A percentile compares a stretch with the other conserved stretches of the same genome.
phyloP scores from a whole-genome alignment of 37 sponge, comb jelly and placozoan species.

The Agelas oroides region DNA sequence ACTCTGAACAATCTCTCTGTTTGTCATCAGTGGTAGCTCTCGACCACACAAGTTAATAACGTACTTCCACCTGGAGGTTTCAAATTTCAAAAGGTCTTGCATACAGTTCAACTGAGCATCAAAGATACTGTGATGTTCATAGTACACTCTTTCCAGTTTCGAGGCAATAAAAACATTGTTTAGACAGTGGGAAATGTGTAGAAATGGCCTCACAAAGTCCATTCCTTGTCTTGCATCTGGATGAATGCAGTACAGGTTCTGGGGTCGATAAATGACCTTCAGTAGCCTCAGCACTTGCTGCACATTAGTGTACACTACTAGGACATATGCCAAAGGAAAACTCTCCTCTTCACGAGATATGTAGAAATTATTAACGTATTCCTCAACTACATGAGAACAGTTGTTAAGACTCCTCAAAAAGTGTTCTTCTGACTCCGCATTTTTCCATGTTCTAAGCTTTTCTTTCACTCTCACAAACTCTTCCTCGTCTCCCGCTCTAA shows the following conservation, averaged over 20 bases:
- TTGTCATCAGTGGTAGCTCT: constrained; percentile 58
- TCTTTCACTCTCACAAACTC: not conserved
- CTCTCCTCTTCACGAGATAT: constrained; percentile 15
- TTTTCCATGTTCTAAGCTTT: constrained; percentile 2
- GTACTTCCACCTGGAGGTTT: constrained; percentile 28
- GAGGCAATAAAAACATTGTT: constrained; percentile 22
- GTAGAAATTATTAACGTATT: constrained; percentile 34
- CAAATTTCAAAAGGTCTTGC: too few relatives aligned
- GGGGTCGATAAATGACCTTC: constrained; percentile 47
- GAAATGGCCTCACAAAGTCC: constrained; percentile 3
- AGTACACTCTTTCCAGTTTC: not conserved
- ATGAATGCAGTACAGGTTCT: constrained; percentile 46
- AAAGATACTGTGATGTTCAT: not conserved
- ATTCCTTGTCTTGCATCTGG: constrained; percentile 8
- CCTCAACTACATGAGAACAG: constrained; percentile 5
- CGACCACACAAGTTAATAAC: constrained; percentile 50
- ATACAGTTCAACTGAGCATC: constrained; percentile 10
- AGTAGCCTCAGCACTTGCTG: constrained; percentile 21
- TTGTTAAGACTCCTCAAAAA: not conserved
- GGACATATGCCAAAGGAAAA: constrained; percentile 23
- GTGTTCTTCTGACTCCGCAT: too few relatives aligned
- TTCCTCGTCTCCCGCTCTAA: not conserved
- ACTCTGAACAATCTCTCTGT: constrained; percentile 37
- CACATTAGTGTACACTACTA: constrained; percentile 7
- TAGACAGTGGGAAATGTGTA: constrained; percentile 8